A percentile compares a stretch with the other conserved stretches of the same genome.
Evolutionary conservation across 2,888 invertebrate species (phyloP).

Genomic region (Megalurothrips usitatus): DNA sequence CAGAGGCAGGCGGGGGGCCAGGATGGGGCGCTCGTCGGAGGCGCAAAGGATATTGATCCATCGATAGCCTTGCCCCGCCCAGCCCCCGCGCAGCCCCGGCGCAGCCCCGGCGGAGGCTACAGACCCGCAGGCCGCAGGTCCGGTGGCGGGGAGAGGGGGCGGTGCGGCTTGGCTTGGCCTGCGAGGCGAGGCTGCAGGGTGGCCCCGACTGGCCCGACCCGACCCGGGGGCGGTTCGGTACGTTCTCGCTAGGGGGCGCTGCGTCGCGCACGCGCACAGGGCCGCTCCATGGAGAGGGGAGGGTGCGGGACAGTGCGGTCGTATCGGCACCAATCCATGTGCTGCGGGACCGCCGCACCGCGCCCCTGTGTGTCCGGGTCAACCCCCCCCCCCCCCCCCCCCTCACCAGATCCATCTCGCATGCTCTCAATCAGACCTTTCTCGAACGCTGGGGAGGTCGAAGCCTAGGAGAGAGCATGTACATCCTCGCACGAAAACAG

Average conservation of each 20-base stretch:
- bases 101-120: not conserved
- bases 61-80: not conserved
- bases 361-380: not conserved
- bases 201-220: not conserved
- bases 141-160: not conserved
- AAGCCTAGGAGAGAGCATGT: not conserved
- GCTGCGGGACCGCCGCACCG: not conserved
- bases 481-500: too few relatives aligned
- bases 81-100: not conserved
- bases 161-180: not conserved
- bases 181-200: not conserved
- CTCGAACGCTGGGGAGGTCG: not conserved
- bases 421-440: not conserved
- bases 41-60: not conserved
- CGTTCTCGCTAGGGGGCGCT: not conserved
- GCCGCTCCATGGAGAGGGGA: not conserved
- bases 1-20: too few relatives aligned
- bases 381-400: not conserved
- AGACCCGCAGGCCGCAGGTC: not conserved
- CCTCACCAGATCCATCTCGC: not conserved
- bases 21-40: not conserved
- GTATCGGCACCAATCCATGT: not conserved
- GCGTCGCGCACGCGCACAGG: not conserved
- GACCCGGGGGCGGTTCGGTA: not conserved
- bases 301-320: not conserved